phyloP scores from a whole-genome alignment of 2,888 invertebrate species.

The Cephonodes hylas region DNA sequence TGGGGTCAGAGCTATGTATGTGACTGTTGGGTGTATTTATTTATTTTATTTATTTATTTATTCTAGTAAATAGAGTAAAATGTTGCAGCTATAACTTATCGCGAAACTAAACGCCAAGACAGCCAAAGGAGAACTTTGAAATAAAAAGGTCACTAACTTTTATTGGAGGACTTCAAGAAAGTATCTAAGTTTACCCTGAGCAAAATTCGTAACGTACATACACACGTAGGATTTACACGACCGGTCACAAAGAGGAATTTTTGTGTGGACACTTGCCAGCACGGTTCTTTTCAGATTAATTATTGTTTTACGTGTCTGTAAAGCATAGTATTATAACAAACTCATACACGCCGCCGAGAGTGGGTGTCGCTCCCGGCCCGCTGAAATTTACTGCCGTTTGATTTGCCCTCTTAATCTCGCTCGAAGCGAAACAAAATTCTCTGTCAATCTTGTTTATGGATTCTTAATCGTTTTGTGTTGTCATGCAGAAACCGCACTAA shows the following conservation, averaged over 20 bases:
- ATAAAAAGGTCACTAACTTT: background rate
- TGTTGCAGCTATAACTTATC: no score
- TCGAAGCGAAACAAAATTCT: constrained; percentile 55
- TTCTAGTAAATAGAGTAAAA: no score
- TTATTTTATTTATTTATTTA: no score
- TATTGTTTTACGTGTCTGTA: constrained; percentile 75
- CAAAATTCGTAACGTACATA: background rate
- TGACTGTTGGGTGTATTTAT: no score
- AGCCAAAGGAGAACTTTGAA: background rate
- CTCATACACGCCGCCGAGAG: constrained; percentile 47
- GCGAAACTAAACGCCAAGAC: no score
- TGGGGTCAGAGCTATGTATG: no score
- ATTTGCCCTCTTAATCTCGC: constrained; percentile 69
- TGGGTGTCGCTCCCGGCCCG: constrained; percentile 55
- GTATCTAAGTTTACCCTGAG: background rate
- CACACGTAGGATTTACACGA: background rate
- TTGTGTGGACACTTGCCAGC: constrained; percentile 69
- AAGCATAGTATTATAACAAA: constrained; percentile 72
- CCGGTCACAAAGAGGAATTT: constrained; percentile 48
- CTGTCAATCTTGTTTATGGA: constrained; percentile 53
- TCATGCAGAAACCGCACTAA: constrained; percentile 9
- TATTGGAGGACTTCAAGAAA: background rate
- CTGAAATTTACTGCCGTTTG: constrained; percentile 70
- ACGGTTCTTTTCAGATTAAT: constrained; percentile 75
- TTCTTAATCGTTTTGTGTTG: constrained; percentile 43